Percentiles rank a stretch among this genome's conserved stretches.
These are phyloP conservation scores for Rhynchotus rufescens DNA, from an alignment of 2,797 vertebrate species.

Conservation along the genomic window DNA sequence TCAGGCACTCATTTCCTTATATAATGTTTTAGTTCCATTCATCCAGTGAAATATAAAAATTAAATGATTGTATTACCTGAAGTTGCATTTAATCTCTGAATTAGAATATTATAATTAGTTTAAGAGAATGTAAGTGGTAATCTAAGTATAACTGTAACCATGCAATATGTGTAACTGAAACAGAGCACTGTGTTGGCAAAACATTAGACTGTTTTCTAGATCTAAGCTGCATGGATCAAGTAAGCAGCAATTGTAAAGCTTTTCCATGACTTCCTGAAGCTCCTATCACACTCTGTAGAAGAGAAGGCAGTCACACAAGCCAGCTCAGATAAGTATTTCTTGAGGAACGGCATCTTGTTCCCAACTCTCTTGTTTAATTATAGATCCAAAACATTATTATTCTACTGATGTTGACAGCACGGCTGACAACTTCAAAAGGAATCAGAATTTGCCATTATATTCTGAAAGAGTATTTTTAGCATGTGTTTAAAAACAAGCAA, in stretches of 20 bases:
- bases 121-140: constrained; percentile 12
- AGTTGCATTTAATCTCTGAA: constrained; percentile 18
- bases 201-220: constrained; percentile 26
- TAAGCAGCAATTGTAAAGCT: constrained; percentile 19
- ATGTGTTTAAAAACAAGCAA: neutral
- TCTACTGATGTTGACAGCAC: neutral
- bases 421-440: constrained; percentile 20
- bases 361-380: neutral
- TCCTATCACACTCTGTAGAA: neutral
- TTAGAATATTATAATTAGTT: constrained; percentile 35
- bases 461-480: constrained; percentile 23
- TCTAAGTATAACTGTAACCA: constrained; percentile 49
- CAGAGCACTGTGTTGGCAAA: constrained; percentile 49
- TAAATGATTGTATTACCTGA: neutral
- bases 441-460: neutral
- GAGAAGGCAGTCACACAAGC: neutral
- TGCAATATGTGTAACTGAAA: constrained; percentile 41
- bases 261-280: neutral
- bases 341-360: constrained; percentile 15
- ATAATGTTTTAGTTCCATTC: neutral
- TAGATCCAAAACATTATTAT: neutral
- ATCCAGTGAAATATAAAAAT: neutral
- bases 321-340: neutral
- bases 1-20: neutral
- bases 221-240: constrained; percentile 22